Percentiles rank a stretch among this genome's conserved stretches.
Evolutionary conservation across 2,113 vertebrate genomes (phyloP).

Genomic region (Microcebus ravelobensis): DNA sequence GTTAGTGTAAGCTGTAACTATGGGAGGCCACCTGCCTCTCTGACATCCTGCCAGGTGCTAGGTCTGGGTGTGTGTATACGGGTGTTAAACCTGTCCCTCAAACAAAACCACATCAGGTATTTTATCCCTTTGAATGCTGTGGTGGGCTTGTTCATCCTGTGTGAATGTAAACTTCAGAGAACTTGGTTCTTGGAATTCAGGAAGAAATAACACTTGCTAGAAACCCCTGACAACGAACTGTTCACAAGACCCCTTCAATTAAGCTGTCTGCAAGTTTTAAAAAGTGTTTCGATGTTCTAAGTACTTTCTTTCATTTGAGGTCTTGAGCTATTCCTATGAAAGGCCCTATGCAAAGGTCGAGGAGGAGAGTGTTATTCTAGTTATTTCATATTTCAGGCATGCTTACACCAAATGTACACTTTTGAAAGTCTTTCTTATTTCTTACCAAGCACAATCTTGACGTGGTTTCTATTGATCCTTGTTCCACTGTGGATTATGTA

Average conservation of each 20-base stretch:
- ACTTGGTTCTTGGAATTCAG: conserved; percentile 56
- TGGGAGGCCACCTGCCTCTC: not conserved
- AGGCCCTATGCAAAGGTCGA: not conserved
- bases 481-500: conserved; percentile 1
- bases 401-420: not conserved
- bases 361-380: not conserved
- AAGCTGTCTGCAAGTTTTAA: conserved; percentile 43
- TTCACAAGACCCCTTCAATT: conserved; percentile 41
- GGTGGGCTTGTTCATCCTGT: conserved; percentile 11
- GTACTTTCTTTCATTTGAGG: conserved; percentile 56
- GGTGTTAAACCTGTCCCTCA: not conserved
- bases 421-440: conserved; percentile 37
- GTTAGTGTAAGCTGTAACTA: not conserved
- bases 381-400: conserved; percentile 48
- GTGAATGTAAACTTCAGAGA: conserved; percentile 49
- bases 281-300: conserved; percentile 38
- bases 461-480: conserved; percentile 39
- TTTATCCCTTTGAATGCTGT: not conserved
- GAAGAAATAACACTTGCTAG: conserved; percentile 62
- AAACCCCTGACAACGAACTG: conserved; percentile 19
- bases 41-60: not conserved
- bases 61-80: not conserved
- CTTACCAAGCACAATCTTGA: not conserved
- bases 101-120: conserved; percentile 49
- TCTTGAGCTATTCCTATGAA: not conserved